Evolutionary conservation across 2,113 vertebrate genomes (phyloP), one percentile per base, ranked within the genome.

Genomic region (Corydoras maculifer): DNA sequence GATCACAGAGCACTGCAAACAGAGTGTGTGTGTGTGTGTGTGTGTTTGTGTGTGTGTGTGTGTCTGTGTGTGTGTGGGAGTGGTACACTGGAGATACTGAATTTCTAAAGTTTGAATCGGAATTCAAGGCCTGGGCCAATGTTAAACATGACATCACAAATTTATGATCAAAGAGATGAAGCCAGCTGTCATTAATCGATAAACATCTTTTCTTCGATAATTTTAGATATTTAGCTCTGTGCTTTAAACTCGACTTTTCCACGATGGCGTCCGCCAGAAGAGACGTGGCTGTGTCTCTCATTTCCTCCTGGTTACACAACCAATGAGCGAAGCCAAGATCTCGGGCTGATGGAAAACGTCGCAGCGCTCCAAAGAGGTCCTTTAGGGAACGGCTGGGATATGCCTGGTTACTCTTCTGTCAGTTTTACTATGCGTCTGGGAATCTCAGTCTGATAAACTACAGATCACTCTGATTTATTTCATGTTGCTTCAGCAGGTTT

Each of bases 291-390:
- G 58, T 64, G 71, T 74, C 67, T 72, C 74, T 82, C 78, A 77
- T 86, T 85, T 85, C 84, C 80, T 83, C 79, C 68, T 84, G 81
- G 86, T 87, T 83, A 83, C 74, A 31, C 81, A 71, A 80, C 50
- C 85, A 85, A 86, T 82, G 82, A 85, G 75, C 73, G 79, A 70
- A 82, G 77, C 78, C 79, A 70, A 69, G 74, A 70, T 79, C 77
- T 83, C 73, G 2, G 73, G 71, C 31, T 60, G 69, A 65, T 75
- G 63, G 63, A 76, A 84, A 79, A 79, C 70, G 74, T 77, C 83
- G 73, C 63, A 78, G 81, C 77, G 77, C 62, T 71, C 79, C 75
- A 59, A 53, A 77, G 65, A 79, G 68, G 31, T 79, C 74, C 68
- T 78, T 76, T 57, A 77, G 78, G 79, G 75, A 54, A 80, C 58